Conservation (phyloP, 53 echinoderm and acorn worm genomes). For the Mesocentrotus franciscanus region DNA sequence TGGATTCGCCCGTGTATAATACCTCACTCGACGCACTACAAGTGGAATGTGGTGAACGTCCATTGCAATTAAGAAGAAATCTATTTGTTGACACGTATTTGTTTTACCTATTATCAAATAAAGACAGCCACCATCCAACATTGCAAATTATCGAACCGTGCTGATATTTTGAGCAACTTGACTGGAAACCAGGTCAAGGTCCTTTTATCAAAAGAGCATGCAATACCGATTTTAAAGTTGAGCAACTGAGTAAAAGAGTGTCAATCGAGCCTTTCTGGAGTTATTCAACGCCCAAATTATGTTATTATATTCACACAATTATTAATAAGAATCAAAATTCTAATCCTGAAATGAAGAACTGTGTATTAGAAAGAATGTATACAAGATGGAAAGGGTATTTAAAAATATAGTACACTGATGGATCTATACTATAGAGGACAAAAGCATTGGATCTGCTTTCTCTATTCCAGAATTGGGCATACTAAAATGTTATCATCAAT, state of each 20-base stretch:
- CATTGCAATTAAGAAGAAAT: too few species aligned
- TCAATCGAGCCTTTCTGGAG: neutral
- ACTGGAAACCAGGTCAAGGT: conserved; percentile 6
- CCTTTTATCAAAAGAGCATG: too few species aligned
- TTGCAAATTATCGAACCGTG: neutral
- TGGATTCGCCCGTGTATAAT: too few species aligned
- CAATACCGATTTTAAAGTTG: too few species aligned
- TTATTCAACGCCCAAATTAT: neutral
- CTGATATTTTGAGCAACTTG: neutral
- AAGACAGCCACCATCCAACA: neutral
- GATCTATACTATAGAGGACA: neutral
- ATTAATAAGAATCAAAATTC: neutral
- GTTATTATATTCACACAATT: neutral
- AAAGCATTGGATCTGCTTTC: neutral
- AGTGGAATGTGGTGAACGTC: too few species aligned
- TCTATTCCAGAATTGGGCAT: neutral
- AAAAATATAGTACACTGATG: neutral
- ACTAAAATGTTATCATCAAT: neutral
- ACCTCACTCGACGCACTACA: too few species aligned
- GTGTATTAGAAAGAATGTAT: too few species aligned
- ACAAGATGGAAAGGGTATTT: neutral
- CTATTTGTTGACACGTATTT: neutral
- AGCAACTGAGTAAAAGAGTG: too few species aligned
- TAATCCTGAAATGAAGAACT: too few species aligned
- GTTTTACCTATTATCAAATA: neutral